Conservation (phyloP, 2,113 vertebrate genomes). For the Microtus pennsylvanicus region DNA sequence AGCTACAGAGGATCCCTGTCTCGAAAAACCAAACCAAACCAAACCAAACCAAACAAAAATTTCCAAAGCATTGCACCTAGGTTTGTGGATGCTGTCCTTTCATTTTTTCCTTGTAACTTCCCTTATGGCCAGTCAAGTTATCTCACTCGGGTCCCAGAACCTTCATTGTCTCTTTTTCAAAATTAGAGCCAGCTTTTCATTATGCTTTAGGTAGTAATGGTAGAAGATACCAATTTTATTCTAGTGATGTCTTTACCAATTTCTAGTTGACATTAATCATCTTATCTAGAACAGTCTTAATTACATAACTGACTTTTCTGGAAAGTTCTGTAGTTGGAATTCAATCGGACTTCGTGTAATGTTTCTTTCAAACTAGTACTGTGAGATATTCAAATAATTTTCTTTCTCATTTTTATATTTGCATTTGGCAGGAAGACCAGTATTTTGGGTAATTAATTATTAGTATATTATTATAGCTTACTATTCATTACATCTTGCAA, state of each 20-base stretch:
- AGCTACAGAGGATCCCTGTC: no score
- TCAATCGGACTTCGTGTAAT: not conserved
- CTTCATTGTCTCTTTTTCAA: not conserved
- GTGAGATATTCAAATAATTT: constrained; percentile 1
- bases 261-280: not conserved
- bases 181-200: not conserved
- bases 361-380: not conserved
- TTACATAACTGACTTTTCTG: not conserved
- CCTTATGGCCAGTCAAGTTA: not conserved
- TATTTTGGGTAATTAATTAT: not conserved
- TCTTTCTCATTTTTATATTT: constrained; percentile 2
- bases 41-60: no score
- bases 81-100: not conserved
- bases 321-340: not conserved
- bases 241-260: not conserved
- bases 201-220: not conserved
- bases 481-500: not conserved
- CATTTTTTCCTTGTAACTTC: not conserved
- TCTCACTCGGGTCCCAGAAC: not conserved
- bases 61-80: not conserved
- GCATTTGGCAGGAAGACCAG: not conserved
- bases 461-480: not conserved
- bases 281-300: not conserved
- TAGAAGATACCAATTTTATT: not conserved
- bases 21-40: no score